Percentiles rank a stretch among this genome's conserved stretches.
Conservation (phyloP, 2,888 invertebrate genomes). For the Sialis lutaria region DNA sequence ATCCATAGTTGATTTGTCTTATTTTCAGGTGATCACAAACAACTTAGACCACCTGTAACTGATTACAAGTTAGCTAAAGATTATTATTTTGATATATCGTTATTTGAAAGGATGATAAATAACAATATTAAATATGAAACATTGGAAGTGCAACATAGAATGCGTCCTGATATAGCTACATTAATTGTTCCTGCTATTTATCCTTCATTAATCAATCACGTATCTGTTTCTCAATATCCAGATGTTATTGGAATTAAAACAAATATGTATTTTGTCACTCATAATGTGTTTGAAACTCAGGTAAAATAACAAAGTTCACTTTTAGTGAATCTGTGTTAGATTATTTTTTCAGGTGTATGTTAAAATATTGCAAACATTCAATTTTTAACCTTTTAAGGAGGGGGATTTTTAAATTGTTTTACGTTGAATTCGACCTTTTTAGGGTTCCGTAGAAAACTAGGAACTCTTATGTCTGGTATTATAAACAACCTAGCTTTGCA, state of each 20-base stretch:
- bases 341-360: no score
- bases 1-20: no score
- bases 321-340: no score
- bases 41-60: slow-evolving; percentile 55
- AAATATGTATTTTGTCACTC: slow-evolving; percentile 51
- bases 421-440: no score
- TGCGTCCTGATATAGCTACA: slow-evolving; percentile 47
- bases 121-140: slow-evolving; percentile 41
- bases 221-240: slow-evolving; percentile 34
- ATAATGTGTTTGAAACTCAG: slow-evolving; percentile 37
- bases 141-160: slow-evolving; percentile 54
- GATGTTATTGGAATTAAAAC: slow-evolving; percentile 38
- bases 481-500: no score
- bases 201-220: slow-evolving; percentile 36
- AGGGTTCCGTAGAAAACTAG: no score
- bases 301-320: slow-evolving; percentile 20
- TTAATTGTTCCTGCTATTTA: slow-evolving; percentile 53
- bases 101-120: slow-evolving; percentile 65
- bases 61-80: slow-evolving; percentile 46
- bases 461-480: no score
- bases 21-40: slow-evolving; percentile 75
- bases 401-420: no score
- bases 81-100: slow-evolving; percentile 54
- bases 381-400: no score
- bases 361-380: no score